Conservation (phyloP, 2,797 vertebrate genomes). For the Gobio occitaniae region DNA sequence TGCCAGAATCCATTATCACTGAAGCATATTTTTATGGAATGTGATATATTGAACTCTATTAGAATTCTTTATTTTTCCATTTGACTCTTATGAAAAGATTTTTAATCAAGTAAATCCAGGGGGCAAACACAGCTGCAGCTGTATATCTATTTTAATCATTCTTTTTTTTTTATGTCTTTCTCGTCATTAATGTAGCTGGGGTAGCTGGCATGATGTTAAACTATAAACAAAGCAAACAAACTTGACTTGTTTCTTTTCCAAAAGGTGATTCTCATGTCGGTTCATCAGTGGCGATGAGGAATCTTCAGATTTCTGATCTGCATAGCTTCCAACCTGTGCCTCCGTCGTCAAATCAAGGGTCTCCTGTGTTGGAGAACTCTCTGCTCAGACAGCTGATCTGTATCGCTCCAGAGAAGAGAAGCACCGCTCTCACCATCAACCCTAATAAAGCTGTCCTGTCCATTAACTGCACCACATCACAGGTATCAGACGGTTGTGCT, state of each 20-base stretch:
- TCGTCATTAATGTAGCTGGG: too few relatives aligned
- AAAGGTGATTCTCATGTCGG: constrained; percentile 73
- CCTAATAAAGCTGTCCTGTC: constrained; percentile 86
- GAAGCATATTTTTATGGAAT: too few relatives aligned
- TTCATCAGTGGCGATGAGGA: constrained; percentile 79
- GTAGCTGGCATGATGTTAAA: too few relatives aligned
- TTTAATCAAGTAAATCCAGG: too few relatives aligned
- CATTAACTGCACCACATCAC: constrained; percentile 78
- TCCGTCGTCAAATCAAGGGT: constrained; percentile 59
- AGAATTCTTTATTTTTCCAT: too few relatives aligned
- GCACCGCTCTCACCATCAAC: constrained; percentile 63
- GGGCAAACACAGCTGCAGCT: too few relatives aligned
- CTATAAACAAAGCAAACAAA: too few relatives aligned
- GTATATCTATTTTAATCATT: too few relatives aligned
- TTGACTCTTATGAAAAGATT: too few relatives aligned
- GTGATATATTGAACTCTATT: too few relatives aligned
- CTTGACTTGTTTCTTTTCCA: neutral
- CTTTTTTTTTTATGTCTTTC: too few relatives aligned
- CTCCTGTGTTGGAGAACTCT: constrained; percentile 72
- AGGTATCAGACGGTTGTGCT: constrained; percentile 76
- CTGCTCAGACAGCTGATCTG: constrained; percentile 71
- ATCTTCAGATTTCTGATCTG: constrained; percentile 69
- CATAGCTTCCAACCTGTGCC: constrained; percentile 51
- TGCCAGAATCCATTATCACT: too few relatives aligned
- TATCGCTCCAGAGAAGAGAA: constrained; percentile 59